Evolutionary conservation across 1,140 invertebrate species (phyloP).

Genomic region (Agrypnia vestita): DNA sequence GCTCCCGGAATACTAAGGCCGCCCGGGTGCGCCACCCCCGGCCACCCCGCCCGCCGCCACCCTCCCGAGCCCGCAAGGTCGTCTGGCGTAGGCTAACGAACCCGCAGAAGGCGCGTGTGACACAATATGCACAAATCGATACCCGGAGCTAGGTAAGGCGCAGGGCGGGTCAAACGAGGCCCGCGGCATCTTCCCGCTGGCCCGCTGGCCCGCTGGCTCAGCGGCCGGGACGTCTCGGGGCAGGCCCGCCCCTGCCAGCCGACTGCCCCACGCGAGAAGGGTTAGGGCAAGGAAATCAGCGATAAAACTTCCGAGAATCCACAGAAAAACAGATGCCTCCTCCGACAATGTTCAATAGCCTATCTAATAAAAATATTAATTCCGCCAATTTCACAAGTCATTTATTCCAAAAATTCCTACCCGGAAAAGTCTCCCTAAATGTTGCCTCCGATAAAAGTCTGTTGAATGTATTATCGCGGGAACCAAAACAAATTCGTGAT

Average conservation of each 20-base stretch:
- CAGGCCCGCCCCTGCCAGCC: slow-evolving; percentile 32
- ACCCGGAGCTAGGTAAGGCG: slow-evolving; percentile 11
- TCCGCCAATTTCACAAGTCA: too few relatives aligned
- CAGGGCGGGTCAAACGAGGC: slow-evolving; percentile 3
- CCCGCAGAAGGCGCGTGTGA: slow-evolving; percentile 54
- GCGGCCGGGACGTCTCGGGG: not conserved
- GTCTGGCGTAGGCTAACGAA: slow-evolving; percentile 57
- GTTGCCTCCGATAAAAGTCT: too few relatives aligned
- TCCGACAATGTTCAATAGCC: too few relatives aligned
- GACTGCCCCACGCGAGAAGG: slow-evolving; percentile 10
- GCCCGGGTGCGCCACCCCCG: slow-evolving; percentile 1
- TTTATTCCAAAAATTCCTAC: too few relatives aligned
- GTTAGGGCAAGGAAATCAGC: slow-evolving; percentile 3
- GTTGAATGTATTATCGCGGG: not conserved
- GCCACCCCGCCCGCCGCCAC: not conserved
- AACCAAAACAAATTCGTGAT: slow-evolving; percentile 15
- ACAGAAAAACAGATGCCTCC: not conserved
- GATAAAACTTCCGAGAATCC: not conserved
- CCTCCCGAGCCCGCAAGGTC: slow-evolving; percentile 54
- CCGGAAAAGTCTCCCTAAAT: too few relatives aligned
- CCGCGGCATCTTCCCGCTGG: slow-evolving; percentile 7
- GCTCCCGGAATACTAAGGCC: slow-evolving; percentile 45
- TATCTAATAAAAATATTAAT: too few relatives aligned
- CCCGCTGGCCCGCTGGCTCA: not conserved
- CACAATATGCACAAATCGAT: slow-evolving; percentile 62